A percentile compares a stretch with the other conserved stretches of the same genome.
Conservation (phyloP, 2,113 vertebrate species). For the Lampris incognitus region DNA sequence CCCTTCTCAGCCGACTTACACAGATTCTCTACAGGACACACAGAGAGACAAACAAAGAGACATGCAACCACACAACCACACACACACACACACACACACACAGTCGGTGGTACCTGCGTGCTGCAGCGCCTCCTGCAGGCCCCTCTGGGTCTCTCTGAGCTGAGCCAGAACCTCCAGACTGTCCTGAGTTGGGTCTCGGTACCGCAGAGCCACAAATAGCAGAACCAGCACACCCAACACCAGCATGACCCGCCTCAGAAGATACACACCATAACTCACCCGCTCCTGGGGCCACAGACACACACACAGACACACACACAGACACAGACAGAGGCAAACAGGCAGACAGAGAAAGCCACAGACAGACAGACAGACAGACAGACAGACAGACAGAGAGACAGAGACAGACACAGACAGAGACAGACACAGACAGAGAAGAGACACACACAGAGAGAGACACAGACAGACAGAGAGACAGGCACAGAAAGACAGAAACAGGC, state of each 20-base stretch:
- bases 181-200: constrained; percentile 62
- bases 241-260: constrained; percentile 58
- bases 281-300: neutral
- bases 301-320: no score
- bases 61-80: neutral
- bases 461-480: no score
- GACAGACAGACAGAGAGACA: no score
- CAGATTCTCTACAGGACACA: neutral
- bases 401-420: no score
- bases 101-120: constrained; percentile 57
- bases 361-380: no score
- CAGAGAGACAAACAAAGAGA: neutral
- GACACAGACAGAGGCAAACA: no score
- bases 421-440: no score
- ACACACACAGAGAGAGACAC: no score
- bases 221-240: constrained; percentile 56
- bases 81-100: neutral
- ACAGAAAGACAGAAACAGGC: no score
- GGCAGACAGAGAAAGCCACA: no score
- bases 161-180: constrained; percentile 70
- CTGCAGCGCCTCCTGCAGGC: constrained; percentile 59
- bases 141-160: constrained; percentile 66
- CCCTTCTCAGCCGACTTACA: neutral
- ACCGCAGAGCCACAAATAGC: constrained; percentile 47
- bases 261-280: constrained; percentile 51